Conservation (phyloP, 2,113 vertebrate species). For the Forbesichthys papilliferus region DNA sequence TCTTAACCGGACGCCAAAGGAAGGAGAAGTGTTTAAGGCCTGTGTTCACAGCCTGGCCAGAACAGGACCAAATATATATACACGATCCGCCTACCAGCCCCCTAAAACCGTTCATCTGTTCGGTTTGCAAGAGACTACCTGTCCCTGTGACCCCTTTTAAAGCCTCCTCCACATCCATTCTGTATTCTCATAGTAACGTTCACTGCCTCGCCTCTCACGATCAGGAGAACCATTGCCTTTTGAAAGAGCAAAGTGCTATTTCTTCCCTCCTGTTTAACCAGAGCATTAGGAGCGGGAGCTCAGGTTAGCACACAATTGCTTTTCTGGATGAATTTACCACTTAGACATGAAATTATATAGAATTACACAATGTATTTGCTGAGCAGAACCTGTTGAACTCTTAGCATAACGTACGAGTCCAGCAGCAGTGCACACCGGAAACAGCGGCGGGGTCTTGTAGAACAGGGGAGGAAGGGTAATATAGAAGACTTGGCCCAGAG, state of each 20-base stretch:
- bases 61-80: conserved; percentile 28
- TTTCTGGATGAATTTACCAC: conserved; percentile 18
- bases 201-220: background rate
- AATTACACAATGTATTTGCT: conserved; percentile 37
- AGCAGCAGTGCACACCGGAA: conserved; percentile 22
- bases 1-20: conserved; percentile 33
- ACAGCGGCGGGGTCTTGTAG: conserved; percentile 14
- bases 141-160: conserved; percentile 2
- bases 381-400: conserved; percentile 33
- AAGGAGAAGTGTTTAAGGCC: conserved; percentile 50
- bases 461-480: conserved; percentile 18
- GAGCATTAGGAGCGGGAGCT: conserved; percentile 18
- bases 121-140: background rate
- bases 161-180: background rate
- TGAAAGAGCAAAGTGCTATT: background rate
- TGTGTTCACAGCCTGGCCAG: conserved; percentile 39
- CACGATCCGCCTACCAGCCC: conserved; percentile 16
- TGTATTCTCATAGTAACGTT: background rate
- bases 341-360: conserved; percentile 42
- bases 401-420: conserved; percentile 35
- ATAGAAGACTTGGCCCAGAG: conserved; percentile 15
- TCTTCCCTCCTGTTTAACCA: background rate
- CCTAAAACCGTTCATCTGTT: conserved; percentile 6
- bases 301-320: background rate
- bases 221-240: background rate